Evolutionary conservation across 2,888 invertebrate genomes (phyloP), one percentile per base, ranked within the genome.

Genomic region (Ernsta delagoae): DNA sequence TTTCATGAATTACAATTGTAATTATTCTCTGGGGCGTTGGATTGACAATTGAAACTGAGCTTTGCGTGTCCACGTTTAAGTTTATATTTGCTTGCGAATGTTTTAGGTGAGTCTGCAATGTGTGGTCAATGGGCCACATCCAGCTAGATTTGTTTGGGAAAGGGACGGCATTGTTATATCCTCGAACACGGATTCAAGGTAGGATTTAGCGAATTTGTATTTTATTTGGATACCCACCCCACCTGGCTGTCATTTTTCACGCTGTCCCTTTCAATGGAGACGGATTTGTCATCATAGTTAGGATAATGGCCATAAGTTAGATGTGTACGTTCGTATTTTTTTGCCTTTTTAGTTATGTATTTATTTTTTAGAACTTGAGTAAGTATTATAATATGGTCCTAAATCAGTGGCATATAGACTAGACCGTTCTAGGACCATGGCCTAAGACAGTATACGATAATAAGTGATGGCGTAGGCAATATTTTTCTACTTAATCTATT

Each of bases 111-210:
- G 81, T 76, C 82, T 93, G 63, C 90, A 92, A 67, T 93, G 93
- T 79, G 85, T 85, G n/a, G 83, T 92, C 34, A 90, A 81, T 70
- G 91, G 92, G 0, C 87, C 86, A 59, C 89, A 92, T 79, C 91
- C 92, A 12, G 85, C 87, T 5, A 85, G 90, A 77, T 88, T 92
- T 75, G 82, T 89, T 72, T 93, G 93, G 93, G 92, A 93, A 74
- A 83, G 93, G 78, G 93, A 93, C 70, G 90, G 92, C 3, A 83
- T 91, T 63, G 82, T 89, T 71, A 83, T 93, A 73, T 91, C 92
- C 7, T 87, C 93, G 62, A 93, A 92, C 76, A 92, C 91, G 34
- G 92, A 93, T 82, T 88, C 92, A 31, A 92, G 93, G 93, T 91
- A 79, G 77, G 70, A 64, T 70, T 66, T 56, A 63, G 62, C n/a